phyloP scores from a whole-genome alignment of 2,888 invertebrate genomes.

The Boloria selene region DNA sequence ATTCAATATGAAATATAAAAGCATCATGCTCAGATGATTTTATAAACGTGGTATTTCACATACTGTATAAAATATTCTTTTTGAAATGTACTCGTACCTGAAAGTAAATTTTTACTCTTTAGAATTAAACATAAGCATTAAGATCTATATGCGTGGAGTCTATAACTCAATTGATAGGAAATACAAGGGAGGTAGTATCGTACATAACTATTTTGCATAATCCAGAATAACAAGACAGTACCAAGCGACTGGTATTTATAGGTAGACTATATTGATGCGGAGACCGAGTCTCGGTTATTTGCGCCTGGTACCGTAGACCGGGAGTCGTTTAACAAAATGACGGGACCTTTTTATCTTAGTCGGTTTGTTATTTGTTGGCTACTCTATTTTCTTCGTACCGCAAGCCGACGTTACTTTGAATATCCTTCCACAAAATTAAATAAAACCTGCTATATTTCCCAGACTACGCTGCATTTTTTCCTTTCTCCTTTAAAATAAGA shows the following conservation, averaged over 20 bases:
- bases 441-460: constrained; percentile 47
- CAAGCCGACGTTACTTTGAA: constrained; percentile 72
- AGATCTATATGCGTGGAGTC: constrained; percentile 8
- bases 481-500: constrained; percentile 17
- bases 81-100: constrained; percentile 6
- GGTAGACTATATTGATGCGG: constrained; percentile 21
- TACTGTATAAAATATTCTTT: constrained; percentile 17
- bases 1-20: constrained; percentile 25
- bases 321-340: constrained; percentile 78
- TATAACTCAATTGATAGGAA: constrained; percentile 20
- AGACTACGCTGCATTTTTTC: constrained; percentile 15
- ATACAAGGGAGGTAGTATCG: constrained; percentile 19
- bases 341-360: constrained; percentile 79
- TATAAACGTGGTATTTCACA: constrained; percentile 11
- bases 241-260: constrained; percentile 27
- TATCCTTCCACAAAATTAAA: constrained; percentile 69
- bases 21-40: constrained; percentile 22
- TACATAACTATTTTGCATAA: constrained; percentile 30
- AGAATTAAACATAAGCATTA: constrained; percentile 12
- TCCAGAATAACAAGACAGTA: constrained; percentile 28
- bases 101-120: constrained; percentile 14
- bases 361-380: constrained; percentile 74
- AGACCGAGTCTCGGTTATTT: constrained; percentile 58
- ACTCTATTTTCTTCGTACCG: constrained; percentile 72
- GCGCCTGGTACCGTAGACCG: constrained; percentile 56